These are phyloP conservation scores for Galbula dea DNA, from an alignment of 2,113 vertebrate species.

Conservation along the genomic window DNA sequence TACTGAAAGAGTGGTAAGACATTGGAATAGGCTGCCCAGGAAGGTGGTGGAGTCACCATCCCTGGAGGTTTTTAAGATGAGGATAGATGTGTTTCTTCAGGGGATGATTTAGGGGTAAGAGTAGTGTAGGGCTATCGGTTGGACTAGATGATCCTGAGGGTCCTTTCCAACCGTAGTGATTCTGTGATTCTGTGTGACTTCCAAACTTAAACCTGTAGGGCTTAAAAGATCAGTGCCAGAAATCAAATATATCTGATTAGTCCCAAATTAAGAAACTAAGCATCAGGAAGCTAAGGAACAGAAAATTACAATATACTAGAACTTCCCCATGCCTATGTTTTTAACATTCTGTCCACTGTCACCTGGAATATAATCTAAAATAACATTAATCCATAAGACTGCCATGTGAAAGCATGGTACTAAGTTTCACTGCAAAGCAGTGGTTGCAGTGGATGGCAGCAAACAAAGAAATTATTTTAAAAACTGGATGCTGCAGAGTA, in stretches of 20 bases:
- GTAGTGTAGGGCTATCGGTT: too few species aligned
- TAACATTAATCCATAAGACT: not conserved
- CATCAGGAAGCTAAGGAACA: not conserved
- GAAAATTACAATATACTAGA: not conserved
- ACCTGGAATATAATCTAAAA: not conserved
- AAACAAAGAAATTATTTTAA: not conserved
- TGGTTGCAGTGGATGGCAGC: not conserved
- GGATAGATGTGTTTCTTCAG: too few species aligned
- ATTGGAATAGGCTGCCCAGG: too few species aligned
- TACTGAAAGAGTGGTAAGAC: too few species aligned
- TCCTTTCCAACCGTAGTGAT: too few species aligned
- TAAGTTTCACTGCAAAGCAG: not conserved
- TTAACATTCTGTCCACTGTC: not conserved
- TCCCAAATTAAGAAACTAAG: not conserved
- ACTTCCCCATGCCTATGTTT: not conserved
- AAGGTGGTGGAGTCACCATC: too few species aligned
- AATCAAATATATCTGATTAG: not conserved
- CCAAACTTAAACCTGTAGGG: not conserved
- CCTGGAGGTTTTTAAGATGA: too few species aligned
- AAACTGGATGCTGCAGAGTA: not conserved
- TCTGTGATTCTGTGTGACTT: too few species aligned
- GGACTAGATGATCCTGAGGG: too few species aligned
- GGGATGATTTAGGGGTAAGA: too few species aligned
- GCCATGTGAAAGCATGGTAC: not conserved
- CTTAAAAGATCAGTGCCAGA: not conserved